Evolutionary conservation across 2,113 vertebrate genomes (phyloP), one percentile per base, ranked within the genome.

Genomic region (Anhinga anhinga): DNA sequence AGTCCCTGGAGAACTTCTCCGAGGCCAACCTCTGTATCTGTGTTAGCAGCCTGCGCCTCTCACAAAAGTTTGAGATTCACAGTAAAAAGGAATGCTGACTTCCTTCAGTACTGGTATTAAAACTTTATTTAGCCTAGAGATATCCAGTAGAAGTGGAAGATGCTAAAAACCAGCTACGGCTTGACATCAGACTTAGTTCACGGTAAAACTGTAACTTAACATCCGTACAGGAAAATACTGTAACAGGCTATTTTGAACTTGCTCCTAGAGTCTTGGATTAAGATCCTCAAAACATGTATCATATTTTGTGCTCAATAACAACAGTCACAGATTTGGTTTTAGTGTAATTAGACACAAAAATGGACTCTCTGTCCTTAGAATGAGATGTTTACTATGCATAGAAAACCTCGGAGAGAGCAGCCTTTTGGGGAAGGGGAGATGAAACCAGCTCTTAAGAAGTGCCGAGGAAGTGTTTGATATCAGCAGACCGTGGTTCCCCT

Each of bases 81-180:
- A 34, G 45, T 50, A 59, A 76, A 80, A 80, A 67, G 63, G 74
- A 81, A 55, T 83, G 67, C 88, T 93, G 90, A 59, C 88, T 94
- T 86, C 71, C 74, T 86, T 90, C 45, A 67, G 4, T 78, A 34
- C 32, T 22, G 32, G 4, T 80, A 83, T 70, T 83, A 83, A 93
- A 90, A 93, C 73, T 70, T 36, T 73, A 81, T 95, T 90, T 92
- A 90, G 88, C 90, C 76, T 90, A 49, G 86, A 77, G 77, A 76
- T 72, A 69, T 14, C 40, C 49, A 62, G n/a, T 44, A 40, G 34
- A 76, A 90, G 20, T 18, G 44, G 55, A 77, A 88, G 65, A 89
- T 85, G 52, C 42, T 88, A 62, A 61, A 38, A 53, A 47, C 2
- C 22, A 77, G 49, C 25, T 44, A 62, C 4, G 14, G 34, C 53